Conservation (phyloP, 2,888 invertebrate genomes). For the Polymixis lichenea region DNA sequence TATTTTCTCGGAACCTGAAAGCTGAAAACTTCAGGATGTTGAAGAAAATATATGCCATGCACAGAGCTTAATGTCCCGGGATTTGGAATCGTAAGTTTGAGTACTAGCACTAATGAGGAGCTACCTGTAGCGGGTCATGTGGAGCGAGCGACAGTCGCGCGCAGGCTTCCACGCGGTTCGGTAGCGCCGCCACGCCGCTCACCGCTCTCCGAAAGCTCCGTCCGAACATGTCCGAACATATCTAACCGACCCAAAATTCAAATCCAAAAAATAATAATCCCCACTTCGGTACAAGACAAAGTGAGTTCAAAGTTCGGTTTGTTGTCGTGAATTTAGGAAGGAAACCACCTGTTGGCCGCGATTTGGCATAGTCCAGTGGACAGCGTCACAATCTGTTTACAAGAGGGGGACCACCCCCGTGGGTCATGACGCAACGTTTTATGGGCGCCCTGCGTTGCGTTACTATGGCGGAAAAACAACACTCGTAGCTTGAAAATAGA, state of each 20-base stretch:
- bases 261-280: conserved; percentile 51
- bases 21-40: conserved; percentile 45
- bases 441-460: conserved; percentile 84
- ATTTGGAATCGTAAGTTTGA: conserved; percentile 78
- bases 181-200: conserved; percentile 82
- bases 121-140: conserved; percentile 88
- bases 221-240: conserved; percentile 73
- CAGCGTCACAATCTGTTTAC: conserved; percentile 89
- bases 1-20: conserved; percentile 2
- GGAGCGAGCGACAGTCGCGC: conserved; percentile 85
- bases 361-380: conserved; percentile 84
- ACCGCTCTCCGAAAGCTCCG: conserved; percentile 77
- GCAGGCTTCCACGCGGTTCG: conserved; percentile 88
- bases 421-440: conserved; percentile 87
- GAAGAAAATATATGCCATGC: conserved; percentile 69
- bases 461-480: conserved; percentile 89
- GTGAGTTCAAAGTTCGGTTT: conserved; percentile 53
- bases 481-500: conserved; percentile 85
- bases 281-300: conserved; percentile 48
- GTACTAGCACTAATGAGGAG: conserved; percentile 79
- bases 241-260: conserved; percentile 66
- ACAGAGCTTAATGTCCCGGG: conserved; percentile 71
- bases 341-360: conserved; percentile 87
- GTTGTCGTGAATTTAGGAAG: conserved; percentile 64
- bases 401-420: conserved; percentile 83